Evolutionary conservation across 2,888 invertebrate species (phyloP).

Genomic region (Synanthedon formicaeformis): DNA sequence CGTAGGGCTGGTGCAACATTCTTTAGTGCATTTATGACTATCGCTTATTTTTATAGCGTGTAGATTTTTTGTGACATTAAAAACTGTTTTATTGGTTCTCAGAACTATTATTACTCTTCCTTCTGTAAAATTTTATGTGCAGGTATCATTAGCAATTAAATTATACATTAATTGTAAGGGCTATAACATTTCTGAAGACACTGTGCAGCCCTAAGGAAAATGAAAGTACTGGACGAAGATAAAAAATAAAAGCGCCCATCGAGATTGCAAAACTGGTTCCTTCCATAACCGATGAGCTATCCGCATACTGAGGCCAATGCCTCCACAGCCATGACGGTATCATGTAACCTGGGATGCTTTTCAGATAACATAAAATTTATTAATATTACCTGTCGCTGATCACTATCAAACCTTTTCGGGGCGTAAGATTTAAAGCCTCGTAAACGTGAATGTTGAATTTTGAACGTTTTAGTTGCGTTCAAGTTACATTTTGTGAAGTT

Average conservation of each 20-base stretch:
- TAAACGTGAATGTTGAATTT: background rate
- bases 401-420: background rate
- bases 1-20: background rate
- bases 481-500: conserved; percentile 29
- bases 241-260: conserved; percentile 18
- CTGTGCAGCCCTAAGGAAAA: conserved; percentile 10
- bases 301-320: conserved; percentile 28
- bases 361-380: conserved; percentile 26
- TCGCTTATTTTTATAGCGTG: background rate
- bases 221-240: conserved; percentile 14
- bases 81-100: too few relatives aligned
- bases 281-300: conserved; percentile 17
- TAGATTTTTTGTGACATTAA: too few relatives aligned
- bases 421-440: background rate
- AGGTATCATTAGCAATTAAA: too few relatives aligned
- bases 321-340: conserved; percentile 14
- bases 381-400: conserved; percentile 10
- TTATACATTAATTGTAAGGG: too few relatives aligned
- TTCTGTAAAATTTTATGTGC: too few relatives aligned
- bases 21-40: too few relatives aligned
- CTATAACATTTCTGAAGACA: background rate
- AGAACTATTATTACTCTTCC: too few relatives aligned
- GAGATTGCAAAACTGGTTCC: conserved; percentile 39
- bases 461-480: conserved; percentile 12
- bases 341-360: conserved; percentile 10